A percentile compares a stretch with the other conserved stretches of the same genome.
Conservation (phyloP, 2,888 invertebrate genomes). For the Hypomecis punctinalis region DNA sequence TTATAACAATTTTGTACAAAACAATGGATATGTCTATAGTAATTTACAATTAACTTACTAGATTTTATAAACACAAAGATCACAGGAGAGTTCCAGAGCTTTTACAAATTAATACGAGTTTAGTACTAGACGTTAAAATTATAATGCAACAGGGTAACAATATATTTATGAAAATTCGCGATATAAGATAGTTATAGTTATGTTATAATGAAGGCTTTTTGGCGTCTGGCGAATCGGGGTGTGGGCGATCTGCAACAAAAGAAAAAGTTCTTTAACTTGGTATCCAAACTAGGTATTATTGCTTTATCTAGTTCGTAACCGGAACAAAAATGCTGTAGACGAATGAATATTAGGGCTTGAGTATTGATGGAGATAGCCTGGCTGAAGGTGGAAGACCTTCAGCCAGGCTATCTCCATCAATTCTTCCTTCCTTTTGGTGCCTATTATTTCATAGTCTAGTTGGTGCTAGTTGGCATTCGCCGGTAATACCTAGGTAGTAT, state of each 20-base stretch:
- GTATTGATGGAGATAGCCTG: too few relatives aligned
- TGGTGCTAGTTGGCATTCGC: too few relatives aligned
- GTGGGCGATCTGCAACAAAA: slow-evolving; percentile 75
- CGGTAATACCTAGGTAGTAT: too few relatives aligned
- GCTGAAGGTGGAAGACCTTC: too few relatives aligned
- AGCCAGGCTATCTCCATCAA: too few relatives aligned
- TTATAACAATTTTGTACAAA: slow-evolving; percentile 54
- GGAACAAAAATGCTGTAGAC: too few relatives aligned
- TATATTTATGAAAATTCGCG: slow-evolving; percentile 47
- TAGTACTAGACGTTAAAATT: slow-evolving; percentile 13
- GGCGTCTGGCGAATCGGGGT: slow-evolving; percentile 81
- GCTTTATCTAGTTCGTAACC: too few relatives aligned
- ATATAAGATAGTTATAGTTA: slow-evolving; percentile 61
- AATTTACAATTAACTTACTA: slow-evolving; percentile 39
- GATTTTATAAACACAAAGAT: slow-evolving; percentile 74
- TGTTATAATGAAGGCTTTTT: slow-evolving; percentile 83
- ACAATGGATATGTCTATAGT: slow-evolving; percentile 23
- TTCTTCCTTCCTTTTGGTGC: too few relatives aligned
- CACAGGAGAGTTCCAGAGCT: slow-evolving; percentile 85
- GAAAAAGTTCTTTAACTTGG: slow-evolving; percentile 27
- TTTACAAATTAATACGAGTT: slow-evolving; percentile 44
- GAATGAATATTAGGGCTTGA: too few relatives aligned
- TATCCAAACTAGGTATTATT: too few relatives aligned
- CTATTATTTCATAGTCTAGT: too few relatives aligned
- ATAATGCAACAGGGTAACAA: slow-evolving; percentile 65